A percentile compares a stretch with the other conserved stretches of the same genome.
These are phyloP conservation scores for Gymnothorax javanicus DNA, from an alignment of 2,797 vertebrate genomes.

Conservation along the genomic window DNA sequence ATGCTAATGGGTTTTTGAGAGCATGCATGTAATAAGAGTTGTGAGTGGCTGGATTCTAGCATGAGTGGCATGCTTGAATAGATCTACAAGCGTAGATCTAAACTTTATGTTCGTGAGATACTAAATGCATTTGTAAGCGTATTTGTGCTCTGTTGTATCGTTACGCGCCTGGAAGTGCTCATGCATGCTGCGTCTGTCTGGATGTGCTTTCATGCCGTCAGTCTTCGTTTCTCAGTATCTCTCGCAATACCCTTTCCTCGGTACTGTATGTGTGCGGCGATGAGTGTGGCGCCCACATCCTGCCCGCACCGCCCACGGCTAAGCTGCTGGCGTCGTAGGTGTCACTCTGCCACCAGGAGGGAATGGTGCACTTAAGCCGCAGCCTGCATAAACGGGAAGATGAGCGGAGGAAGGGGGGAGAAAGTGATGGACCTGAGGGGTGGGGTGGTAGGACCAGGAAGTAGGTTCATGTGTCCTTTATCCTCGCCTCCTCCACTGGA, in stretches of 20 bases:
- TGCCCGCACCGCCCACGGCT: constrained; percentile 65
- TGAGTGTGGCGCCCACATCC: constrained; percentile 72
- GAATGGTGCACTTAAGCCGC: constrained; percentile 34
- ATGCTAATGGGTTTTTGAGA: neutral
- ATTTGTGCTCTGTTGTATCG: constrained; percentile 11
- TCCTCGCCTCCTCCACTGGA: neutral
- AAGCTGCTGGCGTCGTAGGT: constrained; percentile 54
- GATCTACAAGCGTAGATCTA: no score
- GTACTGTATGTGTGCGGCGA: constrained; percentile 60
- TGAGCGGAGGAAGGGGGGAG: neutral
- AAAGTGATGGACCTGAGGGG: neutral
- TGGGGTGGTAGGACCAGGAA: neutral
- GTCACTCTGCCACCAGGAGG: constrained; percentile 38
- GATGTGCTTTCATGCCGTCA: constrained; percentile 56
- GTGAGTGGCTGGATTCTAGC: neutral
- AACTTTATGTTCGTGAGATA: constrained; percentile 9
- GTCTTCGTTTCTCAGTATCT: constrained; percentile 61
- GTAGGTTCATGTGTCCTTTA: neutral
- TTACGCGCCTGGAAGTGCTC: constrained; percentile 12
- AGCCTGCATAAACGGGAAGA: constrained; percentile 26
- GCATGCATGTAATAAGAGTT: neutral
- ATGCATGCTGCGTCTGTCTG: constrained; percentile 42
- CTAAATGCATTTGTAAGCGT: neutral
- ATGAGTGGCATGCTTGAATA: neutral
- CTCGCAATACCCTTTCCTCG: constrained; percentile 53